Conservation (phyloP, 2,888 invertebrate genomes). For the Eupithecia centaureata region DNA sequence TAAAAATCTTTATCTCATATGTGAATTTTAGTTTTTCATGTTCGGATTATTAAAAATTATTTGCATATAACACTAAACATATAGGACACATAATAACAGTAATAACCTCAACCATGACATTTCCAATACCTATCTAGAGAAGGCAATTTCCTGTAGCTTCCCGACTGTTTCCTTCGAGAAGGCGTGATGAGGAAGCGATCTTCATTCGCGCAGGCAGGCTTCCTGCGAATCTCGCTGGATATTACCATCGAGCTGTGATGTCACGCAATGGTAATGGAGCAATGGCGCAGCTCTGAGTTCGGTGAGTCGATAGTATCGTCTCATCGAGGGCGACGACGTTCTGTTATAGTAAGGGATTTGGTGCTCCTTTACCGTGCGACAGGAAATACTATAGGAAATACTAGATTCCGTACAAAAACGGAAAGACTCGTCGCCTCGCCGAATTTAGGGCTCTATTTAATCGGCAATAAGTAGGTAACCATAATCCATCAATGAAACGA, state of each 20-base stretch:
- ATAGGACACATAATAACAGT: too few species aligned
- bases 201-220: slow-evolving; percentile 16
- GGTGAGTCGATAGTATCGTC: not conserved
- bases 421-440: not conserved
- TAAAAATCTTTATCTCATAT: too few species aligned
- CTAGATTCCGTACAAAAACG: too few species aligned
- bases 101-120: not conserved
- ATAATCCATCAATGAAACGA: too few species aligned
- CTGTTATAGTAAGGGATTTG: not conserved
- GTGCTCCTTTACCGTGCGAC: not conserved
- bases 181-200: slow-evolving; percentile 25
- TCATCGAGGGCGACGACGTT: too few species aligned
- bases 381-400: not conserved
- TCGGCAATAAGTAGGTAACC: not conserved
- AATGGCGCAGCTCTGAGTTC: not conserved
- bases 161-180: slow-evolving; percentile 21
- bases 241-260: slow-evolving; percentile 12
- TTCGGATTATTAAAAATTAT: too few species aligned
- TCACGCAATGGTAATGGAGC: not conserved
- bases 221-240: slow-evolving; percentile 24
- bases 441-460: not conserved
- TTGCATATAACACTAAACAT: too few species aligned
- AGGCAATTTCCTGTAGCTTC: slow-evolving; percentile 25
- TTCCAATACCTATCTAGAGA: slow-evolving; percentile 14
- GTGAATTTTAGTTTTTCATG: too few species aligned